phyloP scores from a whole-genome alignment of 2,797 vertebrate species.

The Distichodus sexfasciatus region DNA sequence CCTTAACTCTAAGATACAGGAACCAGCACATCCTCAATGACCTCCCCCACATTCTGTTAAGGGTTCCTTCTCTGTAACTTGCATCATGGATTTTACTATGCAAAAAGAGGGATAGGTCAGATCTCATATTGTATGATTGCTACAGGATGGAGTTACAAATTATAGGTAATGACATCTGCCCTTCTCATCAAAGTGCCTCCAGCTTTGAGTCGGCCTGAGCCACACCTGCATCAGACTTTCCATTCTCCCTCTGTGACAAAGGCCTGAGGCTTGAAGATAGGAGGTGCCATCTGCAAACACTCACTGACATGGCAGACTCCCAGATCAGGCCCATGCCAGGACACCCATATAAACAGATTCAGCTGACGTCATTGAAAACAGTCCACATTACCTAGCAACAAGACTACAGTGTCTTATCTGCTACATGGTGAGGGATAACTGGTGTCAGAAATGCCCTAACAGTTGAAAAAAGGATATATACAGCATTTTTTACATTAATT shows the following conservation, averaged over 20 bases:
- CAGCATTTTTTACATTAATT: too few species aligned
- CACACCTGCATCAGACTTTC: slow-evolving; percentile 62
- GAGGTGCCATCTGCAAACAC: slow-evolving; percentile 48
- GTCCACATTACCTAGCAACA: slow-evolving; percentile 14
- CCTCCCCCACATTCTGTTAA: too few species aligned
- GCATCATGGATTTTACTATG: background rate
- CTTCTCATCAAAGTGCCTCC: slow-evolving; percentile 24
- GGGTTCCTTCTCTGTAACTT: too few species aligned
- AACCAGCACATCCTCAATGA: too few species aligned
- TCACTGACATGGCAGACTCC: slow-evolving; percentile 54
- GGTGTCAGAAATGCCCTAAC: background rate
- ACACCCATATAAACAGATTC: slow-evolving; percentile 39
- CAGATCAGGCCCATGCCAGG: slow-evolving; percentile 45
- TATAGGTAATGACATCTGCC: slow-evolving; percentile 29
- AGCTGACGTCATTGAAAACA: slow-evolving; percentile 39
- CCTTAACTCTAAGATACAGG: too few species aligned
- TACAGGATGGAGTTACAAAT: slow-evolving; percentile 8
- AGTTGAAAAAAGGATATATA: too few species aligned
- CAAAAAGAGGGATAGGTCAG: background rate
- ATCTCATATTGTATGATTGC: slow-evolving; percentile 8
- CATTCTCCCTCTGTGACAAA: slow-evolving; percentile 57
- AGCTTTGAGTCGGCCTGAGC: slow-evolving; percentile 14
- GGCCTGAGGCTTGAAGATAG: slow-evolving; percentile 49
- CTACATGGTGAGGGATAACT: background rate
- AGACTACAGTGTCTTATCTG: background rate